A percentile compares a stretch with the other conserved stretches of the same genome.
Evolutionary conservation across 2,113 vertebrate species (phyloP).

Genomic region (Podarcis raffonei): DNA sequence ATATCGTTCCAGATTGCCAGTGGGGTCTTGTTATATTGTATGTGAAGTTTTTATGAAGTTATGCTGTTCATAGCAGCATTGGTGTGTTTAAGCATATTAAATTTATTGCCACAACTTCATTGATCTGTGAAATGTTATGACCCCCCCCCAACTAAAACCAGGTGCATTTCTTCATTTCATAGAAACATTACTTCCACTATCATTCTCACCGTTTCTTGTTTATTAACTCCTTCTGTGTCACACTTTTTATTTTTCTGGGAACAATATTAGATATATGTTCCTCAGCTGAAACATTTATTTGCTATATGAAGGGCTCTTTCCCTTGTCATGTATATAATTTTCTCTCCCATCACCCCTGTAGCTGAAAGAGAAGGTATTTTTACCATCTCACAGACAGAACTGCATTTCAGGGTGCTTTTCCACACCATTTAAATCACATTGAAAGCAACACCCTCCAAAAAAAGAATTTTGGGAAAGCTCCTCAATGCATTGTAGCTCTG

Average conservation of each 20-base stretch:
- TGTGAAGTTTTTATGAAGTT: not conserved
- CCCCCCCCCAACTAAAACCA: no score
- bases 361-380: not conserved
- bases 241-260: not conserved
- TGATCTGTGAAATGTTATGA: not conserved
- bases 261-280: not conserved
- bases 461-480: no score
- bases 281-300: not conserved
- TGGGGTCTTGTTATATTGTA: not conserved
- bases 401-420: not conserved
- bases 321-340: not conserved
- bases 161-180: not conserved
- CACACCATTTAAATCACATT: not conserved
- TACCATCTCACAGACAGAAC: not conserved
- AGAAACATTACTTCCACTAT: not conserved
- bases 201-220: not conserved
- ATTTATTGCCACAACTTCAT: not conserved
- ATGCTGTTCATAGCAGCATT: not conserved
- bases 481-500: no score
- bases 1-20: not conserved
- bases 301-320: not conserved
- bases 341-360: no score
- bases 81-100: not conserved
- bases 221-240: not conserved
- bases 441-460: no score